Conservation (phyloP, 2,797 vertebrate species). For the Cynopterus sphinx region DNA sequence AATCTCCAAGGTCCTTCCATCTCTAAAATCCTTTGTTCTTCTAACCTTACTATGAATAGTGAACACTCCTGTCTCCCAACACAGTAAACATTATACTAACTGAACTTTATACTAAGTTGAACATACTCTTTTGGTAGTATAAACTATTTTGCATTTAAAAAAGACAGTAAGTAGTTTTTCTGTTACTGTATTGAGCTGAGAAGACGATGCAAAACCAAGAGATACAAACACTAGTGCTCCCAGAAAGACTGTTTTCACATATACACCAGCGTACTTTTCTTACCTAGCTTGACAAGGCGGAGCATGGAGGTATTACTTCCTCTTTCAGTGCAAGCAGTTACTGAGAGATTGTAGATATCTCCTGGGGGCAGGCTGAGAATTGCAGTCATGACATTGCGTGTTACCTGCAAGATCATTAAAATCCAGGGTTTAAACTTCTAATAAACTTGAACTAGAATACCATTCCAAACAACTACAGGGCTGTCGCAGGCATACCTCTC, state of each 20-base stretch:
- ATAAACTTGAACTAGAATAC: not conserved
- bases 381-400: conserved; percentile 92
- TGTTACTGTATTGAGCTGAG: not conserved
- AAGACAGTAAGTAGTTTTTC: not conserved
- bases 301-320: conserved; percentile 93
- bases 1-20: not conserved
- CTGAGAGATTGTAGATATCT: conserved; percentile 97
- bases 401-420: conserved; percentile 88
- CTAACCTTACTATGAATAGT: not conserved
- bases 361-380: conserved; percentile 93
- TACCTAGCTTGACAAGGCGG: conserved; percentile 94
- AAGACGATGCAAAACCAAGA: not conserved
- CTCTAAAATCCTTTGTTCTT: not conserved
- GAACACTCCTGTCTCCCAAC: not conserved
- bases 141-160: not conserved
- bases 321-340: conserved; percentile 95
- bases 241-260: not conserved
- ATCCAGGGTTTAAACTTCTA: not conserved
- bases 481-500: not conserved
- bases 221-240: not conserved
- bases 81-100: not conserved
- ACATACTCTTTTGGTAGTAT: not conserved
- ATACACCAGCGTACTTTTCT: conserved; percentile 60
- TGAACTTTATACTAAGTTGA: not conserved
- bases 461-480: not conserved